These are phyloP conservation scores for Steinernema carpocapsae DNA, from an alignment of 2,888 invertebrate genomes.

Conservation along the genomic window DNA sequence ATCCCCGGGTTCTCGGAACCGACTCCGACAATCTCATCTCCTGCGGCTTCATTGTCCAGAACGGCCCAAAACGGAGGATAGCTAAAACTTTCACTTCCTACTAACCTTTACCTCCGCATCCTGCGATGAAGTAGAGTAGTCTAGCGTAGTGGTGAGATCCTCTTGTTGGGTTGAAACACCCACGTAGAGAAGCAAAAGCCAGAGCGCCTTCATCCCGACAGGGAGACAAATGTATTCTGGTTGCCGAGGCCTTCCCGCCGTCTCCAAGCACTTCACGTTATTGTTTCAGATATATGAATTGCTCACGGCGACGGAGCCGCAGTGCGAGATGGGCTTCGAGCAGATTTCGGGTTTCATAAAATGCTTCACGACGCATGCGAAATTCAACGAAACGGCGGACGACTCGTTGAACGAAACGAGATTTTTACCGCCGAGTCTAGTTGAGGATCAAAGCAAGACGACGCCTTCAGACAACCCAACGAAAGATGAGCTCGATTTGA, in stretches of 20 bases:
- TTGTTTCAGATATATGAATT: conserved; percentile 19
- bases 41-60: neutral
- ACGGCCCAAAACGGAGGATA: neutral
- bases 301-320: conserved; percentile 14
- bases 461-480: neutral
- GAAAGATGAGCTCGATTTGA: neutral
- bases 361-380: conserved; percentile 1
- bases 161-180: neutral
- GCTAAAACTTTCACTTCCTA: too few species aligned
- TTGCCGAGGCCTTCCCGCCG: neutral
- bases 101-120: neutral
- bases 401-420: neutral
- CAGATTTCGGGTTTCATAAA: neutral
- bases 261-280: conserved; percentile 12
- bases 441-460: neutral
- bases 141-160: neutral
- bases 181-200: neutral
- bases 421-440: neutral
- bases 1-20: neutral
- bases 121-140: neutral
- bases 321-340: neutral
- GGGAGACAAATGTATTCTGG: neutral
- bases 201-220: neutral
- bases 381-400: neutral
- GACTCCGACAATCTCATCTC: neutral